Percentiles rank a stretch among this genome's conserved stretches.
phyloP scores from a whole-genome alignment of 2,797 vertebrate species.

The Pithecia hirsuta region DNA sequence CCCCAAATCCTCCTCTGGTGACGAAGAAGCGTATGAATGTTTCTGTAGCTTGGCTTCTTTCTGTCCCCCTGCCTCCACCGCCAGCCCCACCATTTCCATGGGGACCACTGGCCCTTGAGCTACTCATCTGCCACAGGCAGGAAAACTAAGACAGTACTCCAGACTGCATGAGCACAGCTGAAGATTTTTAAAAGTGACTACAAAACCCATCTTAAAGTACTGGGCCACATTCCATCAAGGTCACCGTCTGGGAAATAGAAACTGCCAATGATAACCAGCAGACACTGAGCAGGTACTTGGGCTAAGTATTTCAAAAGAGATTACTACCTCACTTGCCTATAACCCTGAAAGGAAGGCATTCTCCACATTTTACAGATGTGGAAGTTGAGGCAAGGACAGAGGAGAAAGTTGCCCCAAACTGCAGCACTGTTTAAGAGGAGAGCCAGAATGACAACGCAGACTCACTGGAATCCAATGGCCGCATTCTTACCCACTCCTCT shows the following conservation, averaged over 20 bases:
- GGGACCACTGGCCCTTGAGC: conserved; percentile 24
- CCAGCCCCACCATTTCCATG: background rate
- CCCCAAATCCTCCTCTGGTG: background rate
- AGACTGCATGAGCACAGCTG: accelerated
- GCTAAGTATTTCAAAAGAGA: background rate
- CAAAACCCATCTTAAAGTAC: background rate
- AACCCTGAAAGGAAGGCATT: background rate
- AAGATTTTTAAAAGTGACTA: background rate
- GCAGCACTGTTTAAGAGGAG: background rate
- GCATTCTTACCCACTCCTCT: background rate
- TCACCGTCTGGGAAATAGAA: background rate
- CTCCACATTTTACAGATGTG: background rate
- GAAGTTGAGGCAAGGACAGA: background rate
- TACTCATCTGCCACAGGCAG: background rate
- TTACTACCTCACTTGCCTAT: background rate
- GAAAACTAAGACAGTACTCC: background rate
- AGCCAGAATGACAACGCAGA: background rate
- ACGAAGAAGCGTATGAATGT: background rate
- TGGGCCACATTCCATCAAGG: background rate
- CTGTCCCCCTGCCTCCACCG: background rate
- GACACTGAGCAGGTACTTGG: background rate
- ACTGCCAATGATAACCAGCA: background rate
- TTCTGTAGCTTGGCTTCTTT: background rate
- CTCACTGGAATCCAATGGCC: background rate
- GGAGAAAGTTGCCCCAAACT: background rate